Base-by-base conservation (phyloP, 1,140 invertebrate genomes). In the Drosophila equinoxialis region DNA sequence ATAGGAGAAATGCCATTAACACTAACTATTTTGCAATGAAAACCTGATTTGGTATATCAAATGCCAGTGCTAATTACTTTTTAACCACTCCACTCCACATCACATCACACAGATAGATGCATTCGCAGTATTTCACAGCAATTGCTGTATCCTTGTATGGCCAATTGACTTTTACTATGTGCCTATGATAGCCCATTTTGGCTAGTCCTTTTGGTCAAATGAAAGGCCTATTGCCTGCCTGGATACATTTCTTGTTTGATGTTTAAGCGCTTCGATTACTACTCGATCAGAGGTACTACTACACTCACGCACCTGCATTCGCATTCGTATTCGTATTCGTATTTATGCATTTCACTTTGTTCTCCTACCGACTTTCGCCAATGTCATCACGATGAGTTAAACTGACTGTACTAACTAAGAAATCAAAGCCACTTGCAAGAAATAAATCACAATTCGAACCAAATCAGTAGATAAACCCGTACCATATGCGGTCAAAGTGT, bases 361-460 rank as follows among this genome's bases (percentile, higher is more conserved):
- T 65, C 63, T 68, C 74, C 69, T 68, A 68, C 66, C 65, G 76
- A 87, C 83, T 87, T 87, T 87, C 83, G 76, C 82, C 68, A 69
- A 48, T 39, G 64, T 58, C 57, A 67, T 26, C 33, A 14, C 60
- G 33, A 17, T 17, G 23, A 33, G 66, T 64, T 17, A 59, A 75
- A 65, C 74, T 58, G 35, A 59, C 41, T 55, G 39, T 67, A 83
- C 84, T 87, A 87, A 87, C 84, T 84, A 87, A 87, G 84, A 87
- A 87, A 87, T 87, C 84, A 87, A 80, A 80, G 84, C 82, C 84
- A 89, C 82, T 87, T 81, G 69, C 77, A 71, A 77, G 77, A 89
- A 89, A 89, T 90, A 89, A 90, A 89, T 90, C 84, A 89, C 84
- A 89, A 89, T 78, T 89, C 84, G 77, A 84, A 90, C 84, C 84